Conservation (phyloP, 1,140 invertebrate genomes). For the Notospermus geniculatus region DNA sequence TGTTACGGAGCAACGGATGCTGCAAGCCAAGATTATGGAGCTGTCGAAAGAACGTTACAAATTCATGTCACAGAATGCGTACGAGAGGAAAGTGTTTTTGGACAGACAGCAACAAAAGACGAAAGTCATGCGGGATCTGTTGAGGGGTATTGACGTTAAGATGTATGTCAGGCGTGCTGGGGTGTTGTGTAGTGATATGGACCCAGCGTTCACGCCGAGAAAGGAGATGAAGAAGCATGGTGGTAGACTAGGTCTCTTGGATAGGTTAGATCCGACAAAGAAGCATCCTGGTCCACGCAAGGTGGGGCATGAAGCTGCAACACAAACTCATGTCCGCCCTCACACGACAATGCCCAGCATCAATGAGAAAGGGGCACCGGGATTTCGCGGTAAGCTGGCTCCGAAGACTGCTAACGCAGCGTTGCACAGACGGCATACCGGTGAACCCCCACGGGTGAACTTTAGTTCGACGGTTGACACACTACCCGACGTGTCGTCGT, state of each 20-base stretch:
- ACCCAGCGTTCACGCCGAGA: neutral
- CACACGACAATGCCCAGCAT: neutral
- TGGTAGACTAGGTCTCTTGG: slow-evolving; percentile 12
- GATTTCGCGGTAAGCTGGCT: too few species aligned
- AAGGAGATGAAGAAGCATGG: slow-evolving; percentile 5
- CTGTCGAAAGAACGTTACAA: slow-evolving; percentile 37
- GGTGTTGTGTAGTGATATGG: neutral
- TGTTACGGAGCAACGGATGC: slow-evolving; percentile 33
- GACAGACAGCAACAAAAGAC: slow-evolving; percentile 27
- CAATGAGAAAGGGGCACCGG: too few species aligned
- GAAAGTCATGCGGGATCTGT: slow-evolving; percentile 2
- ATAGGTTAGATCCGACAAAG: neutral
- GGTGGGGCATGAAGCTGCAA: neutral
- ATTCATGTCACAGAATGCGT: slow-evolving; percentile 28
- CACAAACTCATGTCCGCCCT: neutral
- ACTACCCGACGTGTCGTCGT: too few species aligned
- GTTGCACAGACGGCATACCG: too few species aligned
- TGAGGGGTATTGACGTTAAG: slow-evolving; percentile 4
- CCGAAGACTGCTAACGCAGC: too few species aligned
- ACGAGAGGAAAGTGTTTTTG: slow-evolving; percentile 30
- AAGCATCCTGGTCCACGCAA: neutral
- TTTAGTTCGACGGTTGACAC: too few species aligned
- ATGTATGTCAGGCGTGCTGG: neutral
- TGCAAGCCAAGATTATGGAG: slow-evolving; percentile 31
- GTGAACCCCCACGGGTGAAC: too few species aligned